Conservation (phyloP, 2,888 invertebrate species). For the Oxystoma pomonae region DNA sequence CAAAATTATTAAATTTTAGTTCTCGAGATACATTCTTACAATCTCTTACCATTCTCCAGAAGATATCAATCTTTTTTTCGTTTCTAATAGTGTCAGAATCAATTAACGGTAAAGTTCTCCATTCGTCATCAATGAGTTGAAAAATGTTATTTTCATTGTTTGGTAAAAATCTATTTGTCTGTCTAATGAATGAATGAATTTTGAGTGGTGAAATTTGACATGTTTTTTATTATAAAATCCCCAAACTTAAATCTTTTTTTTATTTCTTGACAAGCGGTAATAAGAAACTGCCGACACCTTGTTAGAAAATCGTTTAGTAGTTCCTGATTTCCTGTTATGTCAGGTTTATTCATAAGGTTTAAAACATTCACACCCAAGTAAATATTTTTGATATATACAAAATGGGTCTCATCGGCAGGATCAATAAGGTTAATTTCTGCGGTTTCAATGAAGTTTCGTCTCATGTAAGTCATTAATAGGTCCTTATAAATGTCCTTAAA, state of each 20-base stretch:
- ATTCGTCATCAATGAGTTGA: not conserved
- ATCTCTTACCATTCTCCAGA: not conserved
- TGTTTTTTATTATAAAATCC: too few relatives aligned
- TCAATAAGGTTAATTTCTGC: not conserved
- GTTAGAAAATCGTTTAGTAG: not conserved
- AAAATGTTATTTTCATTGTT: too few relatives aligned
- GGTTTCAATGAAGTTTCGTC: too few relatives aligned
- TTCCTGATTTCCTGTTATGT: not conserved
- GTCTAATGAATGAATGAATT: too few relatives aligned
- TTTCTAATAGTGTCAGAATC: not conserved
- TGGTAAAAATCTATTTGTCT: too few relatives aligned
- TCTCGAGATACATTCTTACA: not conserved
- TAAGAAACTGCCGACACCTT: not conserved
- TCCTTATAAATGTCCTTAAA: not conserved
- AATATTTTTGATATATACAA: not conserved
- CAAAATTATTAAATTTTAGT: not conserved
- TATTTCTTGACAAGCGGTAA: not conserved
- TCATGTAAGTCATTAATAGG: not conserved
- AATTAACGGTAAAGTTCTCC: not conserved
- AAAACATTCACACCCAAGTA: not conserved
- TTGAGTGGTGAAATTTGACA: too few relatives aligned
- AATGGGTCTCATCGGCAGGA: not conserved
- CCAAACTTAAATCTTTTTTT: not conserved
- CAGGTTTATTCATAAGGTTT: not conserved
- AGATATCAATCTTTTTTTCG: not conserved